A percentile compares a stretch with the other conserved stretches of the same genome.
These are phyloP conservation scores for Cottus gobio DNA, from an alignment of 2,113 vertebrate genomes.

Conservation along the genomic window DNA sequence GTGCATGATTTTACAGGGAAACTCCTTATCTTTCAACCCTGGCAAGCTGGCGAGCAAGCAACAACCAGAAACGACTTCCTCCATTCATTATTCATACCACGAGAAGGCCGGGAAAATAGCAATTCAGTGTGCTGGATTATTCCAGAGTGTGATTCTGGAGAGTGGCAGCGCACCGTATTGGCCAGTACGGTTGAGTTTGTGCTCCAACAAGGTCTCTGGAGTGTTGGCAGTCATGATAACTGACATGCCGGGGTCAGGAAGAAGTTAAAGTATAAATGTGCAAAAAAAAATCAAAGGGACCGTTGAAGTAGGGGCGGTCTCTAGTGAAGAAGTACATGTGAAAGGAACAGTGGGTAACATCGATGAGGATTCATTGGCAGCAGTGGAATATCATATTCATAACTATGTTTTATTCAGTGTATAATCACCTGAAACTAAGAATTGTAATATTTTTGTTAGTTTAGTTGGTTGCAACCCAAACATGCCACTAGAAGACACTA, in stretches of 20 bases:
- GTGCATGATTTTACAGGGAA: neutral
- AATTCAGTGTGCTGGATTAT: conserved; percentile 11
- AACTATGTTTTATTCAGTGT: too few relatives aligned
- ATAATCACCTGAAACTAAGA: neutral
- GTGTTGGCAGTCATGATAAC: conserved; percentile 62
- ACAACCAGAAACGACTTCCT: conserved; percentile 48
- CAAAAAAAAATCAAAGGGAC: neutral
- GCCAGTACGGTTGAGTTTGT: neutral
- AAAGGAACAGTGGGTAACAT: neutral
- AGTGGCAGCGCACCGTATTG: conserved; percentile 5
- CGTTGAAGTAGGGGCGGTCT: neutral
- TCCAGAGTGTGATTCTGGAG: conserved; percentile 8
- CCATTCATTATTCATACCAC: conserved; percentile 65
- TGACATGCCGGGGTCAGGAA: conserved; percentile 62
- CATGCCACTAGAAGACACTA: too few relatives aligned
- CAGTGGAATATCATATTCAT: neutral
- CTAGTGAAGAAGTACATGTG: neutral
- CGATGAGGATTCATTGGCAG: neutral
- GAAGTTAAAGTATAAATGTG: neutral
- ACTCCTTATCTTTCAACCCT: conserved; percentile 18
- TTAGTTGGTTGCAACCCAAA: neutral
- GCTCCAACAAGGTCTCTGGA: conserved; percentile 35
- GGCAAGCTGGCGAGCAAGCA: conserved; percentile 32
- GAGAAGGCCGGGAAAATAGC: conserved; percentile 32
- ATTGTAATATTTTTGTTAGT: neutral